Conservation (phyloP, 2,888 invertebrate genomes). For the Dynastes grantii region DNA sequence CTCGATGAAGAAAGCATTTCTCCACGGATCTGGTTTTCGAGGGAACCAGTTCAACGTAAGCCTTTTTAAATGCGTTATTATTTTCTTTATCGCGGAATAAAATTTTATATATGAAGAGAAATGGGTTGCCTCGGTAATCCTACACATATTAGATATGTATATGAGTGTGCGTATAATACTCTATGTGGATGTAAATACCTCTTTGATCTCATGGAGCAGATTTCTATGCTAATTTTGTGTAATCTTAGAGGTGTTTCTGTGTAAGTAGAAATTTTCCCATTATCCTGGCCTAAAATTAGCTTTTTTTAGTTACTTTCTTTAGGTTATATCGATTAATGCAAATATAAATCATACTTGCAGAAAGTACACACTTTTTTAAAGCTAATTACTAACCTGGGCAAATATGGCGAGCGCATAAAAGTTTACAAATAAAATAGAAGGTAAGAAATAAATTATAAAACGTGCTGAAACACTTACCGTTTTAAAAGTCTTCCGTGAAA, state of each 20-base stretch:
- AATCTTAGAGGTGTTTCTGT: background rate
- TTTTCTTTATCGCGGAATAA: slow-evolving; percentile 7
- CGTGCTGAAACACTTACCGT: too few relatives aligned
- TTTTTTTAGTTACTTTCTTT: background rate
- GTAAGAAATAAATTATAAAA: too few relatives aligned
- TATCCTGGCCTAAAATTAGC: background rate
- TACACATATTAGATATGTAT: background rate
- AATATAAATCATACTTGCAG: background rate
- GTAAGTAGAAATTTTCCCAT: background rate
- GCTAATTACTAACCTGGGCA: too few relatives aligned
- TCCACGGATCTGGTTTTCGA: slow-evolving; percentile 6
- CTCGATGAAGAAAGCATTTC: background rate
- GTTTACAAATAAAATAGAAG: too few relatives aligned
- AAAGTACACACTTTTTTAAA: background rate
- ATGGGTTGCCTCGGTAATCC: background rate
- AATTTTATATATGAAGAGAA: slow-evolving; percentile 9
- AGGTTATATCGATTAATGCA: background rate
- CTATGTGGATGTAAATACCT: background rate
- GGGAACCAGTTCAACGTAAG: slow-evolving; percentile 15
- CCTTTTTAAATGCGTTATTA: slow-evolving; percentile 2
- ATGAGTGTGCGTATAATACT: background rate
- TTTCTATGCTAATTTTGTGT: background rate
- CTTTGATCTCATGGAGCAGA: slow-evolving; percentile 1
- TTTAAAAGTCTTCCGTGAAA: too few relatives aligned
- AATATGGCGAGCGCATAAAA: too few relatives aligned